Evolutionary conservation across 2,888 invertebrate genomes (phyloP).

Genomic region (Caenorhabditis sp.): DNA sequence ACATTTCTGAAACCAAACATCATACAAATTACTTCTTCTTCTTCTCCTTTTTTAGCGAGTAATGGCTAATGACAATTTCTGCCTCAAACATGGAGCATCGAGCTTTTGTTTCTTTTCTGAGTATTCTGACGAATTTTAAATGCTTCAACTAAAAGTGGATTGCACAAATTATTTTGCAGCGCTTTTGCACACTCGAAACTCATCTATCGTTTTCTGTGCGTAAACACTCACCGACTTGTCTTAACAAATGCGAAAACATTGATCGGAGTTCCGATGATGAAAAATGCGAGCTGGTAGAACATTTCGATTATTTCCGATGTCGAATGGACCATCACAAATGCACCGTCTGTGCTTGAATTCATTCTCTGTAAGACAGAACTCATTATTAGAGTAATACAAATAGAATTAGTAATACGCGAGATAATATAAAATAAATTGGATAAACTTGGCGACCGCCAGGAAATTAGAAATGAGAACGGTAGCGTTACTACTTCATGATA

Average conservation of each 20-base stretch:
- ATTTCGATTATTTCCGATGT: constrained; percentile 74
- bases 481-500: no score
- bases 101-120: background rate
- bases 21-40: background rate
- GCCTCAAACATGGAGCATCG: background rate
- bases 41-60: background rate
- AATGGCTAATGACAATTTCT: background rate
- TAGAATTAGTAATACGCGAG: no score
- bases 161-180: constrained; percentile 5
- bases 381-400: background rate
- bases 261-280: constrained; percentile 72
- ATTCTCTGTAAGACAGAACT: constrained; percentile 26
- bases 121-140: no score
- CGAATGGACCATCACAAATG: constrained; percentile 54
- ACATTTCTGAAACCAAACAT: constrained; percentile 53
- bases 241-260: constrained; percentile 67
- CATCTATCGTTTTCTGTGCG: background rate
- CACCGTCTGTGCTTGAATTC: constrained; percentile 36
- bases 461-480: no score
- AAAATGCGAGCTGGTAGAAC: constrained; percentile 75
- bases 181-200: background rate
- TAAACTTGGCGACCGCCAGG: constrained; percentile 13
- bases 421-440: constrained; percentile 1
- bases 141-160: background rate
- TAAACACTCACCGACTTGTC: constrained; percentile 64